Evolutionary conservation across 2,797 vertebrate species (phyloP), one percentile per base, ranked within the genome.

Genomic region (Crocidura indochinensis): DNA sequence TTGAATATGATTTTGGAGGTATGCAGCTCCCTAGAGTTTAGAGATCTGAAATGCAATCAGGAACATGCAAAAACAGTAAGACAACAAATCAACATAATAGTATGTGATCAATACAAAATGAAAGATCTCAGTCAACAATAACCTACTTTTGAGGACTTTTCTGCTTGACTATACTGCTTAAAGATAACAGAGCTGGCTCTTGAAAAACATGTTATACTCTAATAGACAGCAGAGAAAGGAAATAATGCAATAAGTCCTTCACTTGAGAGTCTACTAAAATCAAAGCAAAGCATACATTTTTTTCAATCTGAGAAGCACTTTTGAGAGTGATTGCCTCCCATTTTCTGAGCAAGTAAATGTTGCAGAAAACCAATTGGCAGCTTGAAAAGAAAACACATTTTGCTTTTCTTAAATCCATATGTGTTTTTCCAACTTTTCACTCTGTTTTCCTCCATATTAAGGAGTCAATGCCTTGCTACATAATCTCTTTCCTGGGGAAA

Each of bases 381-480:
- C 49, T 84, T 82, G 62, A 64, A 10, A 49, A 90, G 68, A 91
- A 92, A 84, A 47, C n/a, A 26, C 68, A 89, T 79, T 87, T 87
- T 86, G 29, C 46, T 29, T 79, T 62, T 65, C 80, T 95, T 78
- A 77, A 83, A 92, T 53, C 60, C 2, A 10, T 77, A 67, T 6
- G 67, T 69, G 26, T 80, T 90, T 38, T 92, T 80, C 31, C 65
- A 91, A 85, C 89, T 26, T 46, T 75, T 94, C 46, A 22, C 5
- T 89, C 67, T 84, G 47, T 20, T 71, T 87, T 26, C 26, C 31
- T 17, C 87, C 10, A 38, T 8, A n/a, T 74, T 67, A 29, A 88
- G 4, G n/a, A 91, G 46, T 89, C 19, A 53, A 87, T 68, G 53
- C 84, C 29, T 88, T 96, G 78, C 46, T 92, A 84, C 6, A 7